Evolutionary conservation across 2,113 vertebrate species (phyloP).

Genomic region (Dasyprocta punctata): DNA sequence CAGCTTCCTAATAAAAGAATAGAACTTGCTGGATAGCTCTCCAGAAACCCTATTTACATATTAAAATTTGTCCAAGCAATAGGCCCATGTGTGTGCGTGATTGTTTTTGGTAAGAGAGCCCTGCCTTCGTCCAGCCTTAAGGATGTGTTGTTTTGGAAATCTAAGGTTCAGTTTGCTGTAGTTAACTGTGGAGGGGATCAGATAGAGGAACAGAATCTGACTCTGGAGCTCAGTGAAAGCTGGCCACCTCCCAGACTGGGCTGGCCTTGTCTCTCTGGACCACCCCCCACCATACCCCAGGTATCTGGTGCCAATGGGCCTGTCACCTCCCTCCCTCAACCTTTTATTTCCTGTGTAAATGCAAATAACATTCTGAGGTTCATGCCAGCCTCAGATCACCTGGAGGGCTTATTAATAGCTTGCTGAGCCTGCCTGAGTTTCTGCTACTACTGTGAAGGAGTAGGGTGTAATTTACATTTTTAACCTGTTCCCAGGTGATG

Average conservation of each 20-base stretch:
- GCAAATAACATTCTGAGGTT: not conserved
- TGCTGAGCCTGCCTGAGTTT: not conserved
- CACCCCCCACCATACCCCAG: not conserved
- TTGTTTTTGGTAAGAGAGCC: not conserved
- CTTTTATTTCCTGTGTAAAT: not conserved
- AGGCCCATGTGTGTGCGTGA: not conserved
- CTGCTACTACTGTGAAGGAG: not conserved
- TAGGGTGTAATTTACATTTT: not conserved
- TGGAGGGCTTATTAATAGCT: not conserved
- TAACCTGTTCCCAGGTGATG: not conserved
- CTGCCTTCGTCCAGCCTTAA: not conserved
- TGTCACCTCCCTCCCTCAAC: not conserved
- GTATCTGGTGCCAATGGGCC: not conserved
- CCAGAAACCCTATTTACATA: not conserved
- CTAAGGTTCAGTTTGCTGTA: not conserved
- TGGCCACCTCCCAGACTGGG: not conserved
- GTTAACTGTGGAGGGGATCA: not conserved
- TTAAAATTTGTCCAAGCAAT: not conserved
- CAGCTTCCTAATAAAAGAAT: not conserved
- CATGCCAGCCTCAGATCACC: not conserved
- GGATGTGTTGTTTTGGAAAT: not conserved
- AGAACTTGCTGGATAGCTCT: not conserved
- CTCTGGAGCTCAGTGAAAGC: not conserved
- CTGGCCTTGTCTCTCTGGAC: not conserved
- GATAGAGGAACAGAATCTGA: not conserved